These are phyloP conservation scores for Athrips mouffetella DNA, from an alignment of 2,888 invertebrate species.

Conservation along the genomic window DNA sequence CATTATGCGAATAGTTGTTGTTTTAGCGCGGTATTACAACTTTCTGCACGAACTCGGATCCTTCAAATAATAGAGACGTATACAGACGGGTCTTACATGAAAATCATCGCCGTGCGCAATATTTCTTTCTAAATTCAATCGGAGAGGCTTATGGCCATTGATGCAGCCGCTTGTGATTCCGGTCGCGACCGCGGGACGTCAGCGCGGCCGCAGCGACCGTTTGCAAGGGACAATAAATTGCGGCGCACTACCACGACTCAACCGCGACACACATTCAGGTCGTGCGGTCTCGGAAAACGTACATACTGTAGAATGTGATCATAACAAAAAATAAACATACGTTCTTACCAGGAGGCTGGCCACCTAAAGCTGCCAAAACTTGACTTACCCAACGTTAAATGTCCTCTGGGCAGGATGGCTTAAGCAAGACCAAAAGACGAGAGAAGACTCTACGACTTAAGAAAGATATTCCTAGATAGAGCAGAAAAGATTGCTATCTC, in stretches of 20 bases:
- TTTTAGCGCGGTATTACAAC: background rate
- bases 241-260: conserved; percentile 40
- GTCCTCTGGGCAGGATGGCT: no score
- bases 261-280: conserved; percentile 54
- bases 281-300: conserved; percentile 24
- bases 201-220: conserved; percentile 24
- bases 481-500: no score
- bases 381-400: no score
- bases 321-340: no score
- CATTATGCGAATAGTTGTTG: conserved; percentile 1
- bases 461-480: no score
- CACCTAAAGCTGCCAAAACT: no score
- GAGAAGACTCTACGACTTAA: no score
- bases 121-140: conserved; percentile 7
- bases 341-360: no score
- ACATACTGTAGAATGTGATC: background rate
- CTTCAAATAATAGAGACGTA: no score
- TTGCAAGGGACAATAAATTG: conserved; percentile 62
- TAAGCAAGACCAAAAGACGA: no score
- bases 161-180: conserved; percentile 6
- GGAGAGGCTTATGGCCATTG: conserved; percentile 2
- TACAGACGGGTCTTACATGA: background rate
- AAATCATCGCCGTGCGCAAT: background rate
- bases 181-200: background rate
- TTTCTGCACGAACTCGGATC: background rate